Conservation (phyloP, 2,797 vertebrate genomes). For the Gymnoscopelus braueri region DNA sequence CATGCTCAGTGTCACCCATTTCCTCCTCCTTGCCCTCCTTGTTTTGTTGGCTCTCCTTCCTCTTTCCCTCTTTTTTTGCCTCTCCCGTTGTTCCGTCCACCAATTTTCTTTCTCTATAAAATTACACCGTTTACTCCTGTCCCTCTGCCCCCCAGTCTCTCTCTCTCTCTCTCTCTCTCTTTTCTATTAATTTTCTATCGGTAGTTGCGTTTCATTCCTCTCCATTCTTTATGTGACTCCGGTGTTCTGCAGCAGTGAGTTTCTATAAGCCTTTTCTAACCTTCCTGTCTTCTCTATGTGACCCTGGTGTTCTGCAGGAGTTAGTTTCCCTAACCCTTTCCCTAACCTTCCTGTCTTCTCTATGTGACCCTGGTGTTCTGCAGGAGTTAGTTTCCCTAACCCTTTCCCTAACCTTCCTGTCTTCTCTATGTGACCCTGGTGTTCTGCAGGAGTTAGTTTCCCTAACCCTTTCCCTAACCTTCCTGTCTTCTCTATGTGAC, state of each 20-base stretch:
- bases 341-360: no score
- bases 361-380: background rate
- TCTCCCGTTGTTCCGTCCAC: background rate
- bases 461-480: no score
- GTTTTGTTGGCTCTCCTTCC: conserved; percentile 17
- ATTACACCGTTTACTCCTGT: background rate
- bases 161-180: background rate
- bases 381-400: background rate
- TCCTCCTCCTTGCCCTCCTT: conserved; percentile 16
- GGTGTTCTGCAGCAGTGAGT: conserved; percentile 21
- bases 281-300: conserved; percentile 8
- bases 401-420: background rate
- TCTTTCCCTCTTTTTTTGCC: background rate
- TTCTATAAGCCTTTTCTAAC: background rate
- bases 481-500: background rate
- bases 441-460: background rate
- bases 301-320: no score
- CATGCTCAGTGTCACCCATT: conserved; percentile 50
- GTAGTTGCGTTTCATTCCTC: no score
- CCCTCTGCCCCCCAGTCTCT: background rate
- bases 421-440: background rate
- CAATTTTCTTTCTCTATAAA: background rate
- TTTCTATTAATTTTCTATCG: conserved; percentile 24
- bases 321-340: no score
- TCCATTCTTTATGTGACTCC: background rate